phyloP scores from a whole-genome alignment of 2,113 vertebrate genomes.

The Daphoenositta chrysoptera region DNA sequence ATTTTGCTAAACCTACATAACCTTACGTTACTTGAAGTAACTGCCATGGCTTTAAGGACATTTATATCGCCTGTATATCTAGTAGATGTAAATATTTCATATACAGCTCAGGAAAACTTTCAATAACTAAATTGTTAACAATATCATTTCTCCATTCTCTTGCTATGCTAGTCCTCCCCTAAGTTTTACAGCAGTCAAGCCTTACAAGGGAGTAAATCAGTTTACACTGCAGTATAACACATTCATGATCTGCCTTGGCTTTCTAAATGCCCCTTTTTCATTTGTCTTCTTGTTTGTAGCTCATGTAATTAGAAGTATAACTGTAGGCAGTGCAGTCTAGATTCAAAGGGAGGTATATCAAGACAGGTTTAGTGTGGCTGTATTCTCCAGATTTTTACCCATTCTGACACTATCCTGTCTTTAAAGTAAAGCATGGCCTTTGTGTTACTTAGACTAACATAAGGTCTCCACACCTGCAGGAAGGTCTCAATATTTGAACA shows the following conservation, averaged over 20 bases:
- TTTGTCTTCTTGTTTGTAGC: not conserved
- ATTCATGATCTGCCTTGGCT: not conserved
- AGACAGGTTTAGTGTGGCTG: not conserved
- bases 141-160: not conserved
- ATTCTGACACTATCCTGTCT: not conserved
- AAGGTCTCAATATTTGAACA: not conserved
- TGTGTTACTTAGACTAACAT: not conserved
- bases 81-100: slow-evolving; percentile 57
- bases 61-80: not conserved
- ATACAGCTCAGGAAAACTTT: slow-evolving; percentile 29
- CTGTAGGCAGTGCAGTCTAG: not conserved
- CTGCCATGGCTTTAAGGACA: not conserved
- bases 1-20: not conserved
- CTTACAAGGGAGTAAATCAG: not conserved
- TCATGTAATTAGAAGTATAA: not conserved
- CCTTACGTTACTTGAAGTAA: not conserved
- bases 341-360: not conserved
- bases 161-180: not conserved
- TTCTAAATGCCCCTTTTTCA: not conserved
- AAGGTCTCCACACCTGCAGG: not conserved
- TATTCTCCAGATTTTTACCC: not conserved
- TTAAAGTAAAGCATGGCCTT: not conserved
- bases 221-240: not conserved
- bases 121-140: slow-evolving; percentile 34
- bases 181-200: not conserved